Base-by-base conservation (phyloP, 2,797 vertebrate species). In the Falco columbarius region DNA sequence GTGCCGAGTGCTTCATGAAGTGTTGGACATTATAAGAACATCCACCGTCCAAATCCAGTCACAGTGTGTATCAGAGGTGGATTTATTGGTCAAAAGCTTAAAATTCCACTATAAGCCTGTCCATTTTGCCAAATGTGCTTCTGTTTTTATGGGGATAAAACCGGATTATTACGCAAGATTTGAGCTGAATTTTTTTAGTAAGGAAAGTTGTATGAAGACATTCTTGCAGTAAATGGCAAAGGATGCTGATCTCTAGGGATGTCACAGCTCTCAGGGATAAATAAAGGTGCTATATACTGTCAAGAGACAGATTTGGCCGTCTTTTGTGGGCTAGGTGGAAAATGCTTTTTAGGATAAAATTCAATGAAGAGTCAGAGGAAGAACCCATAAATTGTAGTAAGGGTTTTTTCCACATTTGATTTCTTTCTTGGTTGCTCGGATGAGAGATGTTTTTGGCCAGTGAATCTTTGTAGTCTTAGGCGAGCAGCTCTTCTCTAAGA, bases 231-330 rank as follows among this genome's bases (percentile, higher is more conserved):
- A 89, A 86, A 81, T 44, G 79, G 56, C 61, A 71, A 83, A 59
- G 62, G 34, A 91, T 77, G 46, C 29, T 82, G 72, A 82, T 92
- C 58, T 93, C 81, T 90, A 92, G 81, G 72, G 73, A 89, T 94
- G 47, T 74, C 72, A 55, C 86, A 97, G 89, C 91, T 97, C 93
- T 97, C 95, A 96, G 97, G 96, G 94, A 94, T 89, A 93, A 88
- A 89, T 70, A 93, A 89, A 95, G 95, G 93, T 97, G 96, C 96
- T 96, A 93, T 82, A 54, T 83, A 62, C 68, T 87, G 72, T 71
- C 34, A 76, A 40, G 65, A 93, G 86, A 71, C 81, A 85, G 55
- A 67, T 47, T 40, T 72, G 54, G 36, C 86, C 70, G 49, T 55
- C 61, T 85, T 47, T 73, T 73, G 29, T 67, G 80, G 75, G 51